These are phyloP conservation scores for Cyanocitta stelleri DNA, from an alignment of 2,113 vertebrate species.

Conservation along the genomic window DNA sequence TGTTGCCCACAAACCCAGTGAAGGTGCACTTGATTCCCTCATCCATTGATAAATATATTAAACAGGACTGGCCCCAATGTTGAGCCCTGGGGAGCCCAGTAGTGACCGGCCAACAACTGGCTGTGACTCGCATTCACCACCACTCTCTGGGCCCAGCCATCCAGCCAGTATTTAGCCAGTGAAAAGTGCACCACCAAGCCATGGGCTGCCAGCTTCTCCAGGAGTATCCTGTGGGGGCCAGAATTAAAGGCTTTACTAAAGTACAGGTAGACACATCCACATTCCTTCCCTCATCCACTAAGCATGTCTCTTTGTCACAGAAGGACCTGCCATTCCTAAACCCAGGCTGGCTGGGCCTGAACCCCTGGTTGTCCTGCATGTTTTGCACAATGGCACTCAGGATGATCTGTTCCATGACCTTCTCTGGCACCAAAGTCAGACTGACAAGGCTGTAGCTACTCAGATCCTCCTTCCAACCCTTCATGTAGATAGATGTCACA, in stretches of 20 bases:
- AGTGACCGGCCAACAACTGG: fast-evolving
- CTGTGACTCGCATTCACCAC: not conserved
- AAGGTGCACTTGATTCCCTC: not conserved
- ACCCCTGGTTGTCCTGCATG: not conserved
- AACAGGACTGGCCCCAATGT: not conserved
- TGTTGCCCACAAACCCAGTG: not conserved
- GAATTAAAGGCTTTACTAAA: not conserved
- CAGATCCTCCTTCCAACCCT: not conserved
- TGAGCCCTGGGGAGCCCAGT: not conserved
- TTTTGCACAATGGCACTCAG: too few relatives aligned
- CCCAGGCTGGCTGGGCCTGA: not conserved
- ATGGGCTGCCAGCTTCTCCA: not conserved
- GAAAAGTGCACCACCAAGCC: not conserved
- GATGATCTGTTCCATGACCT: not conserved
- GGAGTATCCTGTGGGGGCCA: not conserved
- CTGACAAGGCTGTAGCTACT: not conserved
- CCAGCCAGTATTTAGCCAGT: not conserved
- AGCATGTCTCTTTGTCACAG: not conserved
- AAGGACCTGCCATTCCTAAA: not conserved
- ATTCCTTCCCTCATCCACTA: not conserved
- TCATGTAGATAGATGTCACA: not conserved
- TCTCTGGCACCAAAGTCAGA: not conserved
- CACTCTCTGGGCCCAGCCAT: not conserved
- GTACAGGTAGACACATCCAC: not conserved
- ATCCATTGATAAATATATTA: not conserved